A percentile compares a stretch with the other conserved stretches of the same genome.
These are phyloP conservation scores for Fopius arisanus DNA, from an alignment of 1,140 invertebrate genomes.

Conservation along the genomic window DNA sequence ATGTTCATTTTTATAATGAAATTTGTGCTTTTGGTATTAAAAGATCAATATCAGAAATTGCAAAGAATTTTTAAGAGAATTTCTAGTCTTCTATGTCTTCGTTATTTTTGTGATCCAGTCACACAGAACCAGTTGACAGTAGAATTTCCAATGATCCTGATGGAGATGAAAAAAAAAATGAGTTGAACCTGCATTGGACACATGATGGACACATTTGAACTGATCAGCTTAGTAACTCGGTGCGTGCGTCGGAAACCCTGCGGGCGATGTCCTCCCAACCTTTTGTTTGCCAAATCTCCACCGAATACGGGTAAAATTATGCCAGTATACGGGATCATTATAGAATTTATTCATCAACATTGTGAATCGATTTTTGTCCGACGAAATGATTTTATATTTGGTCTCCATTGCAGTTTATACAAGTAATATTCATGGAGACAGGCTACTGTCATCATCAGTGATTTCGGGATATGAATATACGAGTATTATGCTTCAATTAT, in stretches of 20 bases:
- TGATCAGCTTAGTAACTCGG: not conserved
- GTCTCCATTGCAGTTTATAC: not conserved
- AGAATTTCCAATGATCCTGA: not conserved
- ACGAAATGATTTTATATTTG: not conserved
- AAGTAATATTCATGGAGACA: not conserved
- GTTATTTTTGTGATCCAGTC: not conserved
- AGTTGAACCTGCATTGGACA: not conserved
- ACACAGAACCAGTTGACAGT: not conserved
- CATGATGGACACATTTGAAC: not conserved
- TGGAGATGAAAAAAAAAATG: not conserved
- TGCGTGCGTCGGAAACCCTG: not conserved
- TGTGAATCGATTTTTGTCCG: not conserved
- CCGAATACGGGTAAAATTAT: slow-evolving; percentile 1
- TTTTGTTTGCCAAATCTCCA: not conserved
- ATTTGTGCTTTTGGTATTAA: no score
- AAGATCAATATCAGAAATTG: no score
- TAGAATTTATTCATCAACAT: not conserved
- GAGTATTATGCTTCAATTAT: not conserved
- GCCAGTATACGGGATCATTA: not conserved
- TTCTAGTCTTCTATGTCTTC: no score
- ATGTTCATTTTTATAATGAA: no score
- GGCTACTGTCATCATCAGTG: not conserved
- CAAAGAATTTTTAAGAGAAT: no score
- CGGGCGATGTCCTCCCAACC: not conserved
- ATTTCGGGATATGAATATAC: not conserved